These are phyloP conservation scores for Eulimnadia texana DNA, from an alignment of 1,140 invertebrate genomes.

Conservation along the genomic window DNA sequence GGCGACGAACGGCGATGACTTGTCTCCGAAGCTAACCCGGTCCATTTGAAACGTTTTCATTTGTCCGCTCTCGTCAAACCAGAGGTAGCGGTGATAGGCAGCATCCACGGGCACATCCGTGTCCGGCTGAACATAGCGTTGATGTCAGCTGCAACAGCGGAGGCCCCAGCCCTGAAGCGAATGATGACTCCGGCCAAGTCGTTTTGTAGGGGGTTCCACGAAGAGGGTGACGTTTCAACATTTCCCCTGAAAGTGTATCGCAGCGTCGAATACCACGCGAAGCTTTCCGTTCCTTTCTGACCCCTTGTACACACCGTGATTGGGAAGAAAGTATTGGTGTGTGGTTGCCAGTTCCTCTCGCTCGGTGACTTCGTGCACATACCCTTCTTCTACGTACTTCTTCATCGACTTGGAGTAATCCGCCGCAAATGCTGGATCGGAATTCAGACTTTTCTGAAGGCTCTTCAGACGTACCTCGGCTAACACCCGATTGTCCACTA, in stretches of 20 bases:
- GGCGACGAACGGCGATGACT: conserved; percentile 15
- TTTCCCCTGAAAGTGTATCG: neutral
- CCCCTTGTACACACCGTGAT: conserved; percentile 6
- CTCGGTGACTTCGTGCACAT: neutral
- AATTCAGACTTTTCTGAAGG: neutral
- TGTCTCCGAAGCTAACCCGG: conserved; percentile 14
- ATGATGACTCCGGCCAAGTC: neutral
- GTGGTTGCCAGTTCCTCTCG: neutral
- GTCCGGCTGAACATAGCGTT: conserved; percentile 6
- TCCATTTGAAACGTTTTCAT: neutral
- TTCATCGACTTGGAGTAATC: neutral
- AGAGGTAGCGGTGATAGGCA: neutral
- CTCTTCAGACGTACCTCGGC: neutral
- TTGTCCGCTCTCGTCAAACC: neutral
- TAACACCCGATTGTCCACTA: neutral
- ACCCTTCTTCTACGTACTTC: conserved; percentile 4
- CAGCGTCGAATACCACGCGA: neutral
- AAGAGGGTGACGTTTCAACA: neutral
- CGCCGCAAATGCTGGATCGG: neutral
- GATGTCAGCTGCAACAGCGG: conserved; percentile 10
- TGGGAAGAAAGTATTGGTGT: neutral
- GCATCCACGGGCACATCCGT: neutral
- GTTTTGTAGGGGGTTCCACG: neutral
- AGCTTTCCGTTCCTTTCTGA: neutral
- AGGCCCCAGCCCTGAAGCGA: neutral